Percentiles rank a stretch among this genome's conserved stretches.
These are phyloP conservation scores for Subacronicta megacephala DNA, from an alignment of 2,888 invertebrate species.

Conservation along the genomic window DNA sequence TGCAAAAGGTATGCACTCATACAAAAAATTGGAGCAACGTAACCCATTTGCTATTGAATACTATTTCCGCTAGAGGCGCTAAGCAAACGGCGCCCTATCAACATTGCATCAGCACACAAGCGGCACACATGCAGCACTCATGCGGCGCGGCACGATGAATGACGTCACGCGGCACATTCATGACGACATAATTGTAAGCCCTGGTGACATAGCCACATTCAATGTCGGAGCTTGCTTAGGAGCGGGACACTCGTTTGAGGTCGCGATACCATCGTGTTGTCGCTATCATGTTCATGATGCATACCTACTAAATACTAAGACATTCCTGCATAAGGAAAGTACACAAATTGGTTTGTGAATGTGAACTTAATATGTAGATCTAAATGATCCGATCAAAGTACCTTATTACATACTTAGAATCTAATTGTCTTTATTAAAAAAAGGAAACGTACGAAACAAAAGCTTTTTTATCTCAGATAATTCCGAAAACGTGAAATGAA, in stretches of 20 bases:
- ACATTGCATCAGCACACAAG: slow-evolving; percentile 60
- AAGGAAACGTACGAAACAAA: not conserved
- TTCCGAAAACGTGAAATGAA: not conserved
- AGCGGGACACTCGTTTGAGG: slow-evolving; percentile 7
- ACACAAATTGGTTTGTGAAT: too few relatives aligned
- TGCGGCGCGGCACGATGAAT: slow-evolving; percentile 3
- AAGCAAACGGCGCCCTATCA: slow-evolving; percentile 54
- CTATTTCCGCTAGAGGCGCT: slow-evolving; percentile 19
- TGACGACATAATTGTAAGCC: not conserved
- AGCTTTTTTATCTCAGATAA: not conserved
- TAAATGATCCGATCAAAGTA: too few relatives aligned
- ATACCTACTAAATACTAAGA: not conserved
- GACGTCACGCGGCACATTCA: slow-evolving; percentile 1
- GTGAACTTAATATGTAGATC: too few relatives aligned
- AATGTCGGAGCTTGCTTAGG: slow-evolving; percentile 7
- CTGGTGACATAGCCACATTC: slow-evolving; percentile 9
- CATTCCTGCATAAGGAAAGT: too few relatives aligned
- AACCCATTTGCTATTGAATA: slow-evolving; percentile 27
- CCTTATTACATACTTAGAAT: not conserved
- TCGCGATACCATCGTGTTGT: slow-evolving; percentile 3
- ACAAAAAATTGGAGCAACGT: slow-evolving; percentile 38
- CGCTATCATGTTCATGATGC: not conserved
- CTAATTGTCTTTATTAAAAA: not conserved
- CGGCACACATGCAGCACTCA: slow-evolving; percentile 7
- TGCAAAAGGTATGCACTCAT: slow-evolving; percentile 7